Conservation (phyloP, 1,140 invertebrate genomes). For the Rhagoletis pomonella region DNA sequence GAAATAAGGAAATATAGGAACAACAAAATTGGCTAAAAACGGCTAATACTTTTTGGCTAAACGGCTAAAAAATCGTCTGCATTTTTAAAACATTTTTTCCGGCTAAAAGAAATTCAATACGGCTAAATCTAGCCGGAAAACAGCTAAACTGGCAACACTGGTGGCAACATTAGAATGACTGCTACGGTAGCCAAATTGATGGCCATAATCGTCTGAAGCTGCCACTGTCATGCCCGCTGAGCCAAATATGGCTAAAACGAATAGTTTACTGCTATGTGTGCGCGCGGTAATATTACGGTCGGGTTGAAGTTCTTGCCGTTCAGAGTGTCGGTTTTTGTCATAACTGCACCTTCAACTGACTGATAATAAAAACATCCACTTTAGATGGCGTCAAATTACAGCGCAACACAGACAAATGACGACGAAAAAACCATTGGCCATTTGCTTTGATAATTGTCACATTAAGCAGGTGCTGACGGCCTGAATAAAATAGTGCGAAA, state of each 20-base stretch:
- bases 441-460: not conserved
- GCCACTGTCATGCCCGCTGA: slow-evolving; percentile 5
- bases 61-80: no score
- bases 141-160: no score
- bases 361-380: slow-evolving; percentile 48
- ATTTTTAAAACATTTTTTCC: no score
- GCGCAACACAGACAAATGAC: slow-evolving; percentile 7
- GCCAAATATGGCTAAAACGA: no score
- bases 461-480: slow-evolving; percentile 20
- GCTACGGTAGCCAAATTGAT: not conserved
- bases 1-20: no score
- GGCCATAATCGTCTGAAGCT: slow-evolving; percentile 11
- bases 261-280: not conserved
- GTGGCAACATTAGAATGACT: slow-evolving; percentile 6
- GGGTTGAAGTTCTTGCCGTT: not conserved
- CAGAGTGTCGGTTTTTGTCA: not conserved
- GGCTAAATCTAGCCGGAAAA: no score
- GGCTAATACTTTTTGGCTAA: no score
- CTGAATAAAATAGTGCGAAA: slow-evolving; percentile 23
- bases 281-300: slow-evolving; percentile 7
- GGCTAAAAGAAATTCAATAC: no score
- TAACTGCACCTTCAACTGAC: not conserved
- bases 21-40: no score
- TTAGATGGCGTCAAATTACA: slow-evolving; percentile 47
- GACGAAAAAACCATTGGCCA: not conserved